Evolutionary conservation across 2,797 vertebrate genomes (phyloP).

Genomic region (Syngnathus rostellatus): DNA sequence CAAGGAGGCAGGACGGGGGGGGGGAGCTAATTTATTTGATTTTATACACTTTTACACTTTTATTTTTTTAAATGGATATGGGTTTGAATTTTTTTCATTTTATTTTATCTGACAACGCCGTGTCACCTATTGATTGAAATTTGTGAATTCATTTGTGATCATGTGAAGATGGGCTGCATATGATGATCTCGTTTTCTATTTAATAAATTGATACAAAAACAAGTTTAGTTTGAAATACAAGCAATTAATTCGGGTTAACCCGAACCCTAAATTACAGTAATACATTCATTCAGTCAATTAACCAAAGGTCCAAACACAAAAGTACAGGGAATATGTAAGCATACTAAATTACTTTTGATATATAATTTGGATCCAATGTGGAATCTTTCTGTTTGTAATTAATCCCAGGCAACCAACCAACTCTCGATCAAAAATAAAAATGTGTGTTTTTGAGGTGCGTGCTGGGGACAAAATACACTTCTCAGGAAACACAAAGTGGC

Average conservation of each 20-base stretch:
- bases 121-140: conserved; percentile 6
- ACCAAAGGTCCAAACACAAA: neutral
- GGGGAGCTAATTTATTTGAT: conserved; percentile 69
- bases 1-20: conserved; percentile 21
- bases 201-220: no score
- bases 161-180: neutral
- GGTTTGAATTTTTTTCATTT: conserved; percentile 24
- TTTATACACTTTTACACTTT: conserved; percentile 67
- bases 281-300: neutral
- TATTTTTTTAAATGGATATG: conserved; percentile 65
- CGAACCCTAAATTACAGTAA: neutral
- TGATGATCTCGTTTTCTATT: neutral
- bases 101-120: conserved; percentile 10
- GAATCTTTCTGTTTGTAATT: neutral
- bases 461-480: conserved; percentile 24
- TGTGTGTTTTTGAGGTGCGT: conserved; percentile 27
- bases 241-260: no score
- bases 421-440: neutral
- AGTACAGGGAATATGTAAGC: no score
- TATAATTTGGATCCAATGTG: neutral
- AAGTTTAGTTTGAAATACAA: neutral
- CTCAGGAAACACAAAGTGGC: conserved; percentile 50
- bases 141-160: neutral
- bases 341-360: no score
- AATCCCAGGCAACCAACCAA: no score